Evolutionary conservation across 2,888 invertebrate species (phyloP), one percentile per base, ranked within the genome.

Genomic region (Globia sparganii): DNA sequence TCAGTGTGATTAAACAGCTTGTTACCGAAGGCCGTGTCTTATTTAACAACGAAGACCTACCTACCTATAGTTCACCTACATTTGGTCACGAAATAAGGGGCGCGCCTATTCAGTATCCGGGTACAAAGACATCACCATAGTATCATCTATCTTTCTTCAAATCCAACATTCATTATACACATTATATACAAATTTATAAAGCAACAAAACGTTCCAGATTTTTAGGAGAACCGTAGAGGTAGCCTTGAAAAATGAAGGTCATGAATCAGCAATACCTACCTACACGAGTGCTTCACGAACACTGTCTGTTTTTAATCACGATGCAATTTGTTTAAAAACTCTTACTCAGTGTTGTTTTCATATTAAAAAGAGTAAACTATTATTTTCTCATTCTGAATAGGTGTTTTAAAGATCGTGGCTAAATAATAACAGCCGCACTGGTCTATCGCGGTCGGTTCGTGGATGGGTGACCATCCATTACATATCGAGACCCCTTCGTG

Each of bases 261-360:
- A 84, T 91, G 91, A 92, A 78, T 91, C 91, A 91, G 73, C 56
- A 37, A 81, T 77, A n/a, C 49, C 15, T n/a, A 83, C 86, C 78
- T 79, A 88, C 88, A 64, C 56, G 31, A 75, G 69, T 58, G 76
- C 86, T 88, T 86, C 72, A 74, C 64, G 78, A 86, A 85, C 69
- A 61, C 58, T 75, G 77, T 88, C 91, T 91, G 89, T 81, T 90
- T 89, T 83, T 87, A 81, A 90, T 90, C 91, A 89, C 84, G 79
- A 83, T 91, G 91, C 92, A 92, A 88, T 91, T 87, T 86, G 83
- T 89, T 86, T 65, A 6, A 75, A 84, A 59, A 69, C 40, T 76
- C 25, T 66, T 75, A 66, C 3, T 75, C 15, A 37, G n/a, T 66
- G 66, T 49, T 40, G 21, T 56, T 21, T 58, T 58, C 34, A 58